These are phyloP conservation scores for Apeira syringaria DNA, from an alignment of 2,888 invertebrate species.

Conservation along the genomic window DNA sequence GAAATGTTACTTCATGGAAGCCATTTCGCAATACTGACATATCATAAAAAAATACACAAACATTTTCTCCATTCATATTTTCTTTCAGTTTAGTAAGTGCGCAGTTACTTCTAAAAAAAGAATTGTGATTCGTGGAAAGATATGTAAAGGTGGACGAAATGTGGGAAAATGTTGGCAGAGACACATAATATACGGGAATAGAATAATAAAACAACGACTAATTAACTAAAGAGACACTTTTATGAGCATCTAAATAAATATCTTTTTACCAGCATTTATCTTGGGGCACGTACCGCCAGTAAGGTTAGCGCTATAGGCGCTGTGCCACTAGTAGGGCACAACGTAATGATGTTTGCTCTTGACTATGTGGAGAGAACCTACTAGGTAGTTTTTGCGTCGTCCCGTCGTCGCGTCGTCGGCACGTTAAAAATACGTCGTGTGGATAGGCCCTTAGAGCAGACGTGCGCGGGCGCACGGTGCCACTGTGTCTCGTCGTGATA, in stretches of 20 bases:
- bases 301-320: conserved; percentile 3
- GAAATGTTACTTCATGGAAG: conserved; percentile 4
- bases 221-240: too few species aligned
- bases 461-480: conserved; percentile 42
- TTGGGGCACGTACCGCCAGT: neutral
- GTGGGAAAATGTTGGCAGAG: conserved; percentile 6
- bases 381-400: too few species aligned
- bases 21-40: neutral
- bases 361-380: too few species aligned
- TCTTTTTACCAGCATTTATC: too few species aligned
- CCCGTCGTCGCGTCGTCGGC: too few species aligned
- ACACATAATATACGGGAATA: neutral
- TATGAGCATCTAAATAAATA: too few species aligned
- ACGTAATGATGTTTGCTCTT: too few species aligned
- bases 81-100: conserved; percentile 4
- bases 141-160: conserved; percentile 6
- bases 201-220: too few species aligned
- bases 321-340: too few species aligned
- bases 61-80: conserved; percentile 2
- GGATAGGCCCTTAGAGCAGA: too few species aligned
- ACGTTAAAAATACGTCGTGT: too few species aligned
- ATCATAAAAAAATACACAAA: conserved; percentile 14
- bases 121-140: conserved; percentile 13
- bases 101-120: conserved; percentile 11
- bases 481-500: conserved; percentile 39